Evolutionary conservation across 2,113 vertebrate species (phyloP), one percentile per base, ranked within the genome.

Genomic region (Mixornis gularis): DNA sequence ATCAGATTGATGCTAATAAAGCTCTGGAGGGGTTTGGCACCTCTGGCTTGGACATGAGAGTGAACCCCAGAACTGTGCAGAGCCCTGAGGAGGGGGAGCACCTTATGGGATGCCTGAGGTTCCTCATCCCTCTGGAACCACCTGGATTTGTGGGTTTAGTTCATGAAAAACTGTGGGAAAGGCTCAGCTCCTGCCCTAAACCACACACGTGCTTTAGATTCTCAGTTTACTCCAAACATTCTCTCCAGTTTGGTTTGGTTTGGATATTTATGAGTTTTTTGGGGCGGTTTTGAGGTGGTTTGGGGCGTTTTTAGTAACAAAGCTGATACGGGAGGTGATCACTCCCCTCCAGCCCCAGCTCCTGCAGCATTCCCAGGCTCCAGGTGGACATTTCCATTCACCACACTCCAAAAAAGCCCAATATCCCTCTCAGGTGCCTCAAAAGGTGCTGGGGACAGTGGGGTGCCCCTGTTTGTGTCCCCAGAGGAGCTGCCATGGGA

Each of bases 241-340:
- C 8, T 6, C 20, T 18, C 17, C n/a, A 6, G 3, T 14, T 55
- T 3, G 7, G 9, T 41, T 55, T 69, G 8, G 41, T 40, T 4
- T 8, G 48, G 7, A 7, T 13, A 4, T 20, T 52, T 60, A 10
- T 12, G 34, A 21, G 43, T 30, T 65, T 10, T 49, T 69, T 3
- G 7, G 19, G 19, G 36, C 36, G 29, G 5, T 9, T 38, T 51
- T 52, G 41, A 4, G 15, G 2, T 1, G 6, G 15, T 36, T 9
- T 4, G 10, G 17, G 1, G 0, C 6, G 27, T 38, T 68, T 60
- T 71, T n/a, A 1, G 12, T 4, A 3, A 7, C 0, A 4, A 7
- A 41, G 46, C 12, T 27, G 68, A 5, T 6, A 4, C 4, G 21
- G 40, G 24, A 79, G 72, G 34, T 27, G 12, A 14, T 6, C 0